Evolutionary conservation across 1,140 invertebrate genomes (phyloP).

Genomic region (Diploscapter pachys): DNA sequence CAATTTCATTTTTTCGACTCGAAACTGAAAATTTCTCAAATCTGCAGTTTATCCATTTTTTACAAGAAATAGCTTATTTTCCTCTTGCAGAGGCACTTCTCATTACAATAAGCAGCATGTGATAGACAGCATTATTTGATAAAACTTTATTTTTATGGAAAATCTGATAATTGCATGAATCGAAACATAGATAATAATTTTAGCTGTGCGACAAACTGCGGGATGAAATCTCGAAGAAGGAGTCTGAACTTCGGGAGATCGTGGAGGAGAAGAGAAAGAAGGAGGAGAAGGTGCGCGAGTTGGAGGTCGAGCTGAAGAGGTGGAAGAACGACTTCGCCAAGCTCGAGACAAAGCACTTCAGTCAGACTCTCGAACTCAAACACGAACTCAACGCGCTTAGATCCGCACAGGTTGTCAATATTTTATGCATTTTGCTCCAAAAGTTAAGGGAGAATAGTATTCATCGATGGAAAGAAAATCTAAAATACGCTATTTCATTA

Average conservation of each 20-base stretch:
- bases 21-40: no score
- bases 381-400: slow-evolving; percentile 1
- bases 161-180: neutral
- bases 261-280: slow-evolving; percentile 18
- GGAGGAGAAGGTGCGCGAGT: slow-evolving; percentile 7
- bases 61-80: no score
- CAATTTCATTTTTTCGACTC: no score
- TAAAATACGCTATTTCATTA: no score
- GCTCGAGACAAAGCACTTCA: slow-evolving; percentile 12
- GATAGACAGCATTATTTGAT: no score
- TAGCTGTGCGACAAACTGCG: slow-evolving; percentile 16
- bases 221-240: neutral
- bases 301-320: slow-evolving; percentile 14
- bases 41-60: no score
- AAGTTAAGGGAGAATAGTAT: no score
- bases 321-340: slow-evolving; percentile 8
- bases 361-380: neutral
- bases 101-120: no score
- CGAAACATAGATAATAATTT: neutral
- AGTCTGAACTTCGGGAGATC: neutral
- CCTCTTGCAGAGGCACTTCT: no score
- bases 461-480: no score
- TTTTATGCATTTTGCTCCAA: neutral
- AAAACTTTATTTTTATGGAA: no score
- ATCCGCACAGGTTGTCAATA: neutral